Conservation (phyloP, 2,113 vertebrate species). For the Vidua chalybeata region DNA sequence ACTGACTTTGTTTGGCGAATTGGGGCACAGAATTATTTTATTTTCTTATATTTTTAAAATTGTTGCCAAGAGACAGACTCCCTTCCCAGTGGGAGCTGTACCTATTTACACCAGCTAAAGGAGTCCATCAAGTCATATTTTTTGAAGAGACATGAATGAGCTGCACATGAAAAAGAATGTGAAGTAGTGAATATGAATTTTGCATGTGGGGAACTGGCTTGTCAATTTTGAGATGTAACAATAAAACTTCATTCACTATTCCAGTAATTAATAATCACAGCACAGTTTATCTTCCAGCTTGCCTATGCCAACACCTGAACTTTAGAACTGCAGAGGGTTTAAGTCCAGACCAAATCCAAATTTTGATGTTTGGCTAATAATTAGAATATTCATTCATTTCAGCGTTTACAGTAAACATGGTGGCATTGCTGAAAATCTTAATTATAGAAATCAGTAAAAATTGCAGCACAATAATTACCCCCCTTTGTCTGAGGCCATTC, state of each 20-base stretch:
- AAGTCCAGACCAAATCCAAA: not conserved
- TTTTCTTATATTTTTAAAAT: not conserved
- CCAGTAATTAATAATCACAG: not conserved
- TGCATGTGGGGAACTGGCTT: not conserved
- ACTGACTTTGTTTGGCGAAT: slow-evolving; percentile 1
- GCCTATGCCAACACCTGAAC: not conserved
- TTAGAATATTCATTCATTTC: slow-evolving; percentile 21
- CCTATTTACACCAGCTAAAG: not conserved
- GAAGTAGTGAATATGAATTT: not conserved
- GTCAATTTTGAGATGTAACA: not conserved
- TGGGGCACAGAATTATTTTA: slow-evolving; percentile 1
- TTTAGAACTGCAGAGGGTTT: not conserved
- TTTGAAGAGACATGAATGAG: slow-evolving; percentile 28
- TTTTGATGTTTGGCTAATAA: not conserved
- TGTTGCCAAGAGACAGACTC: not conserved
- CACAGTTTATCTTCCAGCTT: not conserved
- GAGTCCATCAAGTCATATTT: not conserved
- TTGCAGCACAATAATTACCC: slow-evolving; percentile 56
- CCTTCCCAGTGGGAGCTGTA: not conserved
- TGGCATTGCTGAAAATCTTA: slow-evolving; percentile 22
- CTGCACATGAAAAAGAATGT: not conserved
- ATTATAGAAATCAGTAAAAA: slow-evolving; percentile 58
- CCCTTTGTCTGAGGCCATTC: slow-evolving; percentile 45
- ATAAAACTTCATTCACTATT: not conserved
- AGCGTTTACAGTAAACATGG: not conserved